Conservation (phyloP, 2,888 invertebrate species). For the Kryphioiulus occultus region DNA sequence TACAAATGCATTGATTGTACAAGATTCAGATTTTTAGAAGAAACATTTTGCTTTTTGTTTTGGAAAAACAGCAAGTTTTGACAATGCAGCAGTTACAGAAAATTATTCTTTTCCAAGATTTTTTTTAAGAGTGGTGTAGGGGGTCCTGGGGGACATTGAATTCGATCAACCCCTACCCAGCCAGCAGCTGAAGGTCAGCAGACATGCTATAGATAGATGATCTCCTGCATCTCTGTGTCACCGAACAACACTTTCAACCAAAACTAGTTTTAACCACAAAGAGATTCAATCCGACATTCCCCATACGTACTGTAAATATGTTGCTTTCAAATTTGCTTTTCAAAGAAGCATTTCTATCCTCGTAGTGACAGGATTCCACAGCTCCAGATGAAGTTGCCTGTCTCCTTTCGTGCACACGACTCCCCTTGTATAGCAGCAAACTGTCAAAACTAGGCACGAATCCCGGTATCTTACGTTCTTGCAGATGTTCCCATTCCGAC, state of each 20-base stretch:
- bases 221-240: too few relatives aligned
- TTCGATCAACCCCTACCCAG: too few relatives aligned
- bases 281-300: background rate
- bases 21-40: background rate
- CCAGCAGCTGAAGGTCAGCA: too few relatives aligned
- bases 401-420: background rate
- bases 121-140: too few relatives aligned
- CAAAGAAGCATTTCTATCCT: background rate
- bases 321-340: background rate
- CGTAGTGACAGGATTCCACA: background rate
- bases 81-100: too few relatives aligned
- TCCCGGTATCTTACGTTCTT: background rate
- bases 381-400: background rate
- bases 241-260: background rate
- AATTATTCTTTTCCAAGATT: too few relatives aligned
- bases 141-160: too few relatives aligned
- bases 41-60: too few relatives aligned
- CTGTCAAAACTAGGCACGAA: background rate
- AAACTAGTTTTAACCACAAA: background rate
- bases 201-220: too few relatives aligned
- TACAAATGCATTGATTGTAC: too few relatives aligned
- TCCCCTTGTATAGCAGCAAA: background rate
- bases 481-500: background rate
- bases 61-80: too few relatives aligned
- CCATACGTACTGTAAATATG: slow-evolving; percentile 8